Base-by-base conservation (phyloP, 64 coral and sea anemone genomes). In the Montipora capricornis region DNA sequence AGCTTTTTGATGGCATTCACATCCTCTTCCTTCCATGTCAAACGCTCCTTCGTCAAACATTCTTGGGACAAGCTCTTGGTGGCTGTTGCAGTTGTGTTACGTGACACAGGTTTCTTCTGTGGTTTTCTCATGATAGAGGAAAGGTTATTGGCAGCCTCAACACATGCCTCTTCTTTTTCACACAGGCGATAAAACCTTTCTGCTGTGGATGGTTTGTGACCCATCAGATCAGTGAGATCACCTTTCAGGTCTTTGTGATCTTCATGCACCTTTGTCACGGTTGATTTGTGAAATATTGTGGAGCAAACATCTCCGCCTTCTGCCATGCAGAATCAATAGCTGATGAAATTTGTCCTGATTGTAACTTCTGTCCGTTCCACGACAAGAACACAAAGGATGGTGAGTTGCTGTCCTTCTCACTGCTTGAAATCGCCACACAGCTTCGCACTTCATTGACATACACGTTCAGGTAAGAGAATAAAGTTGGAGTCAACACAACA, bases 161-260 rank as follows among this genome's bases (percentile, higher is more conserved):
- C 11, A 64, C 61, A 15, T 14, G 14, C 92, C 66, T 87, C 66
- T 71, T 87, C 84, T 44, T 94, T 94, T 49, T 94, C 85, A 5
- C 82, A 16, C 10, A 94, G 85, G 13, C 75, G 22, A 73, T 94
- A 94, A 87, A 87, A 89, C 68, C 69, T 78, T 16, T 94, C 7
- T 68, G 92, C 75, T 2, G 85, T 89, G 19, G 49, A 14, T 64
- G 9, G 11, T 16, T 64, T 64, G 14, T 64, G 61, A 12, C 9
- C 61, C 61, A 64, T 16, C 11, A 64, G 15, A 16, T 64, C 14
- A 16, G 14, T 15, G 9, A 64, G 61, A 64, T 64, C 14, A 16
- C 11, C 9, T 16, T 64, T 64, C 11, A 64, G 9, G 9, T 64
- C 52, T 66, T 88, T 76, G 48, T 89, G 88, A 68, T 88, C 76